A percentile compares a stretch with the other conserved stretches of the same genome.
These are phyloP conservation scores for Chunga burmeisteri DNA, from an alignment of 2,113 vertebrate genomes.

Conservation along the genomic window DNA sequence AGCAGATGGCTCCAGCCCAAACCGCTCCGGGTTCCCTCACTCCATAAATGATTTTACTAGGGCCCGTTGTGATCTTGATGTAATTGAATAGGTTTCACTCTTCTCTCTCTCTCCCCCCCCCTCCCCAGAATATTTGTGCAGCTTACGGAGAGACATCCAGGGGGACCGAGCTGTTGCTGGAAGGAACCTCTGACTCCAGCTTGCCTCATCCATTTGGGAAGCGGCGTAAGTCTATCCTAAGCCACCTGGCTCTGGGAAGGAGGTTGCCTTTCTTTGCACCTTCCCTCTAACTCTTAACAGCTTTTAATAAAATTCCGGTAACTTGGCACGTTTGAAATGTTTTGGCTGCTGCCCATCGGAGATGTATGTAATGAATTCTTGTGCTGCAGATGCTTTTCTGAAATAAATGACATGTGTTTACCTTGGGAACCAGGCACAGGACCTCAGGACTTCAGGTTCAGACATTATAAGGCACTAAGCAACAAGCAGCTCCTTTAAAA, in stretches of 20 bases:
- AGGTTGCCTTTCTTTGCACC: constrained; percentile 42
- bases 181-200: constrained; percentile 53
- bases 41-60: constrained; percentile 63
- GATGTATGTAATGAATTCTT: constrained; percentile 34
- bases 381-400: constrained; percentile 26
- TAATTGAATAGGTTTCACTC: constrained; percentile 55
- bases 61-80: constrained; percentile 3
- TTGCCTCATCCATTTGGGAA: constrained; percentile 54
- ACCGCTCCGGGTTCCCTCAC: constrained; percentile 39
- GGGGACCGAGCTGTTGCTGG: constrained; percentile 43
- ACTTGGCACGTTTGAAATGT: constrained; percentile 24
- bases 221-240: neutral
- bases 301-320: constrained; percentile 43
- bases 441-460: neutral
- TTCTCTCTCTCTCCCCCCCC: constrained; percentile 19
- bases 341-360: constrained; percentile 34
- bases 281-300: constrained; percentile 14
- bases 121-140: constrained; percentile 40
- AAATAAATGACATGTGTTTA: constrained; percentile 35
- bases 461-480: neutral
- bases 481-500: neutral
- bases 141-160: constrained; percentile 19
- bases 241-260: constrained; percentile 61
- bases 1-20: constrained; percentile 64
- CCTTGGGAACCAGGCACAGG: constrained; percentile 32